Evolutionary conservation across 1,140 invertebrate species (phyloP), one percentile per base, ranked within the genome.

Genomic region (Drosophila asahinai): DNA sequence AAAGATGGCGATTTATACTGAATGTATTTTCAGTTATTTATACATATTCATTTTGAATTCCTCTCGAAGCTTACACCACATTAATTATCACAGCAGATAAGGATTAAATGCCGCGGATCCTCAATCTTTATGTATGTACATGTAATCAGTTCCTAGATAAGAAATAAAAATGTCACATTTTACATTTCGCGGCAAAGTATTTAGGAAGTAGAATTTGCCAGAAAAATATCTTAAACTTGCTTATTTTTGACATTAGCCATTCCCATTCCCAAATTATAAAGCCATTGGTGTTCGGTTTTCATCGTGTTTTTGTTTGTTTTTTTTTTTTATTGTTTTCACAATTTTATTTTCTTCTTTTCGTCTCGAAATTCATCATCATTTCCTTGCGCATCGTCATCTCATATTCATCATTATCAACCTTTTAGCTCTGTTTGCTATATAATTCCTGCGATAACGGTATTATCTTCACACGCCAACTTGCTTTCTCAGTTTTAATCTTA

Each of bases 311-410:
- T 19, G 27, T 52, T 65, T 45, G 11, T 54, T 43, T 68, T 57
- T 19, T 19, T 19, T 19, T 67, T 57, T 67, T 57, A 52, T 77
- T 30, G 59, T 55, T 22, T 70, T 77, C 38, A 40, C 54, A 57
- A 57, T 57, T 76, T 49, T 77, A 22, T 67, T 52, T 72, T 70
- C 65, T 68, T 63, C 38, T 67, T 33, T 48, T 61, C 55, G 47
- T 64, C 75, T 60, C 17, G 38, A 40, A 70, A 62, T 33, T 83
- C 60, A 67, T 80, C 78, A 62, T 87, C 61, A 87, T 84, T 87
- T 87, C 84, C 84, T 78, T 90, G 73, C 79, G 75, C 83, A 86
- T 79, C 77, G 49, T 64, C 71, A 66, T 77, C 62, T 66, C 40
- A 54, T 36, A 36, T 36, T 36, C 33, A 36, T 36, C 33, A 36